Conservation (phyloP, 2,113 vertebrate genomes). For the Diadophis punctatus region DNA sequence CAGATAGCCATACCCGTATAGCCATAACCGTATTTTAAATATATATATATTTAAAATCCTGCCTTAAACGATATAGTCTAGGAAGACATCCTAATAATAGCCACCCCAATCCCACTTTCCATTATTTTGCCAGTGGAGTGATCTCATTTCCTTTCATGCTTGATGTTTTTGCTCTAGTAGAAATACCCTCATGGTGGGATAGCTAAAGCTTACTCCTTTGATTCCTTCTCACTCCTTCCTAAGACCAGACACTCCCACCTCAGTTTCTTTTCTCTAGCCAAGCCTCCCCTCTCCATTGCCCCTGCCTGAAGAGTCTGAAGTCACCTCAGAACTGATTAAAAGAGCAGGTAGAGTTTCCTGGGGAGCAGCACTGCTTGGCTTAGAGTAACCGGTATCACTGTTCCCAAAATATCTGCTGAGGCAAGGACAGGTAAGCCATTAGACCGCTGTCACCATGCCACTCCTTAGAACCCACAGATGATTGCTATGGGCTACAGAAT, state of each 20-base stretch:
- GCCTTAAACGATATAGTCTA: neutral
- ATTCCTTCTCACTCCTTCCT: neutral
- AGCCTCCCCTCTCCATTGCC: neutral
- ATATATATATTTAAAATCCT: no score
- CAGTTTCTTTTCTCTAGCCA: neutral
- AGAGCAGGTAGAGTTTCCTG: neutral
- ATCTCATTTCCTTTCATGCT: neutral
- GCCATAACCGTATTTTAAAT: no score
- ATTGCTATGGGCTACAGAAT: neutral
- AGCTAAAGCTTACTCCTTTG: neutral
- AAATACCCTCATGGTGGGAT: neutral
- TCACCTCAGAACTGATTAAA: neutral
- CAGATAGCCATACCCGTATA: no score
- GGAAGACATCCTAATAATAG: neutral
- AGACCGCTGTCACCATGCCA: neutral
- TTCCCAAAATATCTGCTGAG: neutral
- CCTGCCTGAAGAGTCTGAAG: neutral
- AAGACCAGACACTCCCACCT: neutral
- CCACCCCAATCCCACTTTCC: neutral
- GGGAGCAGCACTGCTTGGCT: neutral
- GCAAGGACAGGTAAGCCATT: neutral
- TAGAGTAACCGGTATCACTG: neutral
- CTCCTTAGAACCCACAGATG: neutral
- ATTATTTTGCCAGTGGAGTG: neutral
- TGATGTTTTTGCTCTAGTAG: neutral